These are phyloP conservation scores for Branchinecta lynchi DNA, from an alignment of 1,140 invertebrate genomes.

Conservation along the genomic window DNA sequence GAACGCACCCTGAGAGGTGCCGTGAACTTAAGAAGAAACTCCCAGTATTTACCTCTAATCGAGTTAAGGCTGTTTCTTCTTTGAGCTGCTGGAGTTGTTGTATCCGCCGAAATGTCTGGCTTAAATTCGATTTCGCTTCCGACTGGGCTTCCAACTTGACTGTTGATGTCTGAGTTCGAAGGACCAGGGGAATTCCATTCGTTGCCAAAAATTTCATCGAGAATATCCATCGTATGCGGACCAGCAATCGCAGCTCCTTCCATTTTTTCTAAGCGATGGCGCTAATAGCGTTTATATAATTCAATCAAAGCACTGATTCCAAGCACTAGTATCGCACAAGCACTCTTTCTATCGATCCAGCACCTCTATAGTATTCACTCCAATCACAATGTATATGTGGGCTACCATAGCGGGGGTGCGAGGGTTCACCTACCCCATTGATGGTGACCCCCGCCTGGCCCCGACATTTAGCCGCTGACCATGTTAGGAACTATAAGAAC, in stretches of 20 bases:
- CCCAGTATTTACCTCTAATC: constrained; percentile 20
- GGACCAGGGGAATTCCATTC: constrained; percentile 20
- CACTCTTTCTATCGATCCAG: no score
- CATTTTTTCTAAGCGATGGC: constrained; percentile 1
- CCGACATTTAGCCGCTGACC: constrained; percentile 5
- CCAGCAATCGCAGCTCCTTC: constrained; percentile 12
- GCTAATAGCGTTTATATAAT: not conserved
- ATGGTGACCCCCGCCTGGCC: constrained; percentile 4
- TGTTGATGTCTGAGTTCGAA: constrained; percentile 18
- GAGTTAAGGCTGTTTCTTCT: constrained; percentile 21
- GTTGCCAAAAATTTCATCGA: constrained; percentile 21
- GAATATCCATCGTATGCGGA: constrained; percentile 21
- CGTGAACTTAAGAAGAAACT: constrained; percentile 1
- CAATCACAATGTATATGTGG: not conserved
- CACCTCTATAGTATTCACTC: no score
- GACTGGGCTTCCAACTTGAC: constrained; percentile 14
- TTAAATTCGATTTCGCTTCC: constrained; percentile 19
- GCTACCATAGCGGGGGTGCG: constrained; percentile 7
- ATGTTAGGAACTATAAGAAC: not conserved
- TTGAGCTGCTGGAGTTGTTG: constrained; percentile 17
- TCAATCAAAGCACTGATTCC: no score
- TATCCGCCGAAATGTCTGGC: constrained; percentile 21
- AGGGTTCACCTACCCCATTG: not conserved
- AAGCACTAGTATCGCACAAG: no score
- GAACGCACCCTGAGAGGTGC: no score